phyloP scores from a whole-genome alignment of 2,888 invertebrate species.

The Patella depressa region DNA sequence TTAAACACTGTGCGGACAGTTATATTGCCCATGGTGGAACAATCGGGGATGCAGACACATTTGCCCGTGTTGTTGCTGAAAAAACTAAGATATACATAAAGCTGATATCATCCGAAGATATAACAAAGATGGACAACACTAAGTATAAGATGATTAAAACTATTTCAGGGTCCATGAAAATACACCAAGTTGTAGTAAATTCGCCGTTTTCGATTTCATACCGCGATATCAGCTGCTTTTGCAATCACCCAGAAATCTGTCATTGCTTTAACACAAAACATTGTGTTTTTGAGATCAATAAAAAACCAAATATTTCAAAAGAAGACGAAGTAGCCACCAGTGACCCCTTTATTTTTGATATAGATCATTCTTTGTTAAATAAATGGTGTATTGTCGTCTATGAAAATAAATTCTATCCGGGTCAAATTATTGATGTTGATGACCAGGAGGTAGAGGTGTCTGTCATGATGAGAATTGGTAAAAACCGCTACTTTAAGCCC shows the following conservation, averaged over 20 bases:
- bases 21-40: background rate
- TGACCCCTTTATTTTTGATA: background rate
- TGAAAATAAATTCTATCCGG: background rate
- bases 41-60: background rate
- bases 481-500: background rate
- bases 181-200: background rate
- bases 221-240: background rate
- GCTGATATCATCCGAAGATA: background rate
- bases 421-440: background rate
- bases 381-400: background rate
- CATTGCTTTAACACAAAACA: background rate
- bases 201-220: background rate
- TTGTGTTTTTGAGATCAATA: background rate
- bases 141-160: background rate
- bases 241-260: background rate
- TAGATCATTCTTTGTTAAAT: background rate
- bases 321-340: too few species aligned
- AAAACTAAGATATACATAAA: background rate
- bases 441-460: background rate
- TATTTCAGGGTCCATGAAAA: background rate
- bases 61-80: background rate
- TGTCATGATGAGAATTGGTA: background rate
- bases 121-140: background rate
- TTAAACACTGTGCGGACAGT: background rate
- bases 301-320: too few species aligned